These are phyloP conservation scores for Tribolium freemani DNA, from an alignment of 2,888 invertebrate species.

Conservation along the genomic window DNA sequence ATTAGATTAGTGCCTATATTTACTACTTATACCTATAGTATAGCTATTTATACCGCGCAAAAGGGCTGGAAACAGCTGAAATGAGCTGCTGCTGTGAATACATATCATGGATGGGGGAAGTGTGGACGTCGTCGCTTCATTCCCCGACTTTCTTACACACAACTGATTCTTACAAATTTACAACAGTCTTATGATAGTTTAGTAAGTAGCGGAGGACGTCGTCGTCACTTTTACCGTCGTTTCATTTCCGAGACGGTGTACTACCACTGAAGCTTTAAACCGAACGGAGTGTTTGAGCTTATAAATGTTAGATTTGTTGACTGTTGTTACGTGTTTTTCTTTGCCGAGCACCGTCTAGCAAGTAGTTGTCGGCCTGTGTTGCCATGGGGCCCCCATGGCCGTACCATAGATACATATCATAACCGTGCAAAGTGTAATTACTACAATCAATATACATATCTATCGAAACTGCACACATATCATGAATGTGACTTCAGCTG, in stretches of 20 bases:
- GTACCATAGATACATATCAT: slow-evolving; percentile 20
- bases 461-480: slow-evolving; percentile 62
- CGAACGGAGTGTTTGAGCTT: slow-evolving; percentile 33
- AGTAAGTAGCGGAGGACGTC: slow-evolving; percentile 26
- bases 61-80: slow-evolving; percentile 48
- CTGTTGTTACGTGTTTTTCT: slow-evolving; percentile 39
- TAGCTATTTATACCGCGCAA: slow-evolving; percentile 54
- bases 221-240: neutral
- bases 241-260: slow-evolving; percentile 26
- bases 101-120: slow-evolving; percentile 45
- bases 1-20: slow-evolving; percentile 66
- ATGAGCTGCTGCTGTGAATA: slow-evolving; percentile 51
- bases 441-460: slow-evolving; percentile 46
- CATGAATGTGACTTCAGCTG: slow-evolving; percentile 66
- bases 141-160: slow-evolving; percentile 16
- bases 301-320: slow-evolving; percentile 38
- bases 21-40: slow-evolving; percentile 59
- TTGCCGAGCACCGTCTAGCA: slow-evolving; percentile 59
- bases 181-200: slow-evolving; percentile 49
- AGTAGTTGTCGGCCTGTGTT: slow-evolving; percentile 64
- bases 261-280: slow-evolving; percentile 13
- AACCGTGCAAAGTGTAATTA: slow-evolving; percentile 37
- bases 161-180: slow-evolving; percentile 32
- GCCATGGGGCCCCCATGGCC: neutral
- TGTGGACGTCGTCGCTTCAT: slow-evolving; percentile 35